Base-by-base conservation (phyloP, 2,797 vertebrate species). In the Florisuga fusca region DNA sequence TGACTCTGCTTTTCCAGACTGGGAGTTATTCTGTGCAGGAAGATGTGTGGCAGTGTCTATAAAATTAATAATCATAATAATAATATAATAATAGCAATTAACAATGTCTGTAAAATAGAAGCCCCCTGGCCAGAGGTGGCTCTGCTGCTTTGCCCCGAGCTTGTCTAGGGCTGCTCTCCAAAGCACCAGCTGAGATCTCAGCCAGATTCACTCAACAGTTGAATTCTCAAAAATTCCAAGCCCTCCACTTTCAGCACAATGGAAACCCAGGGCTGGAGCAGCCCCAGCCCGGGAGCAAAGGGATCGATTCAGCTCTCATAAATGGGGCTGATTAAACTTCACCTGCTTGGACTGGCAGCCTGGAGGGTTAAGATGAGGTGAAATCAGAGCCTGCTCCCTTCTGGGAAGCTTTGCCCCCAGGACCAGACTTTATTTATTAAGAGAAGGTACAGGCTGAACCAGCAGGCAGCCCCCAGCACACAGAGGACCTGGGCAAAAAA, bases 171-270 rank as follows among this genome's bases (percentile, higher is more conserved):
- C 64, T n/a, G 27, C 34, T 38, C 2, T 33, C 26, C 54, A 43
- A 10, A 22, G 15, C 54, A 31, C 1, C 50, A 5, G 31, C 6
- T 34, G 33, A 0, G 33, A 33, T 33, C 64, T 48, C 2, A 0
- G 38, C 2, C 0, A 14, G 9, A 74, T 2, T 62, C 33, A 45
- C 12, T 7, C 46, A 22, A 41, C 0, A 36, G 50, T 0, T 2
- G 18, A 29, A n/a, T 50, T 48, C 20, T 50, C 7, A 22, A 59
- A 43, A 43, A 31, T 48, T 9, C 31, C 12, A 16, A 55, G 14
- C 3, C 1, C 26, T 82, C 27, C 48, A 29, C 26, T 22, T 58
- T 25, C 23, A 20, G 22, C 3, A 2, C 19, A 18, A n/a, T 9
- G 10, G 33, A 46, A n/a, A 83, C 20, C 8, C 27, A 8, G 1